phyloP scores from a whole-genome alignment of 2,888 invertebrate genomes.

The Leptopilina drosophilae region DNA sequence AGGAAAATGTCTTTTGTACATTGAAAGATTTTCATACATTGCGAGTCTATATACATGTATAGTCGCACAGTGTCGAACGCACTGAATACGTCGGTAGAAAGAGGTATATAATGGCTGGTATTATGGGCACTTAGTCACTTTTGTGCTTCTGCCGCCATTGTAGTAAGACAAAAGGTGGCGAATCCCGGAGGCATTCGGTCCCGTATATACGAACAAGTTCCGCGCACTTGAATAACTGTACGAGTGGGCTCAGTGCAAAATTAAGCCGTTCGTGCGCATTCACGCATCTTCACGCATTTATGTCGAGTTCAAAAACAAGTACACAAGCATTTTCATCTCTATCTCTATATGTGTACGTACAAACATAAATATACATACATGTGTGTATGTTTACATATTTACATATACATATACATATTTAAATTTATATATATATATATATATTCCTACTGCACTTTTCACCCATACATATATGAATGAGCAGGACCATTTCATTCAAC shows the following conservation, averaged over 20 bases:
- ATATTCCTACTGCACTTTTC: slow-evolving; percentile 19
- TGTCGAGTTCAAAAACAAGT: slow-evolving; percentile 41
- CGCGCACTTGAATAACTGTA: slow-evolving; percentile 62
- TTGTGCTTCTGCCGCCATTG: slow-evolving; percentile 71
- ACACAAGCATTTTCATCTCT: slow-evolving; percentile 33
- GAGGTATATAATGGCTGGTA: slow-evolving; percentile 70
- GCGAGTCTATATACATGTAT: no score
- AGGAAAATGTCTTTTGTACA: slow-evolving; percentile 31
- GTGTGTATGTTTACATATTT: not conserved
- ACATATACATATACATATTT: not conserved
- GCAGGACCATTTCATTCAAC: slow-evolving; percentile 32
- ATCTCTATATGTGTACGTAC: not conserved
- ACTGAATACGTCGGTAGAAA: slow-evolving; percentile 47
- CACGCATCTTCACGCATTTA: slow-evolving; percentile 35
- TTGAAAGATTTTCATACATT: slow-evolving; percentile 25
- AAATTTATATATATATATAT: not conserved
- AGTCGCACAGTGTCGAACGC: slow-evolving; percentile 33
- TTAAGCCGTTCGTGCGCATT: slow-evolving; percentile 62
- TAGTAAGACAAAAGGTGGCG: slow-evolving; percentile 72
- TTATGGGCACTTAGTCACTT: slow-evolving; percentile 75
- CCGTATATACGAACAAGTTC: slow-evolving; percentile 60
- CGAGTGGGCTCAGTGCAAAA: slow-evolving; percentile 59
- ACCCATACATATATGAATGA: slow-evolving; percentile 15
- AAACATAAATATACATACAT: not conserved
- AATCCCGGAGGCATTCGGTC: slow-evolving; percentile 71